phyloP scores from a whole-genome alignment of 2,888 invertebrate genomes.

The Ectropis crepuscularia region DNA sequence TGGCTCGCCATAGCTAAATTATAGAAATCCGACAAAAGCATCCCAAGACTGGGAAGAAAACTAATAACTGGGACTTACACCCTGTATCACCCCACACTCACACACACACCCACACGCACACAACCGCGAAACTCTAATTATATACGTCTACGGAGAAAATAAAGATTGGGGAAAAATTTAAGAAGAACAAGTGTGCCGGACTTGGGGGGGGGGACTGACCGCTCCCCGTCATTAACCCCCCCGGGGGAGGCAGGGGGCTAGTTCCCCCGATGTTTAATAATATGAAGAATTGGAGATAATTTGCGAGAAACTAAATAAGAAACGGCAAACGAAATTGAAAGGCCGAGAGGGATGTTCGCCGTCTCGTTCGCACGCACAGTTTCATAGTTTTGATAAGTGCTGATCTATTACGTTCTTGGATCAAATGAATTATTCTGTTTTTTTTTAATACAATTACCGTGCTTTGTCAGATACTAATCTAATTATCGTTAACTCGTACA shows the following conservation, averaged over 20 bases:
- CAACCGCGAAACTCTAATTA: conserved; percentile 72
- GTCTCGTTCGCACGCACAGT: conserved; percentile 49
- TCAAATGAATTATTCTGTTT: conserved; percentile 38
- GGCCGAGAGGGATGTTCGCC: conserved; percentile 58
- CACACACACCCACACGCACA: conserved; percentile 50
- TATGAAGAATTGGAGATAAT: conserved; percentile 86
- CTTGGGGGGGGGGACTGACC: conserved; percentile 77
- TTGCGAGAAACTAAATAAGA: conserved; percentile 86
- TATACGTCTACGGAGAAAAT: conserved; percentile 83
- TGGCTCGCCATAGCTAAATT: conserved; percentile 78
- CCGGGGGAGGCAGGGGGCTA: conserved; percentile 62
- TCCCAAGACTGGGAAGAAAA: conserved; percentile 80
- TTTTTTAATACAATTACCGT: neutral
- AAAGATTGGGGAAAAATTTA: conserved; percentile 85
- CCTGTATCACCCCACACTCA: conserved; percentile 52
- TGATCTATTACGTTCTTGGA: conserved; percentile 37
- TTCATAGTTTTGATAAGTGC: conserved; percentile 34
- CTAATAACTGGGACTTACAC: conserved; percentile 82
- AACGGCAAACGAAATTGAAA: conserved; percentile 83
- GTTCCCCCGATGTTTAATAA: conserved; percentile 84
- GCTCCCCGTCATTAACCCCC: conserved; percentile 80
- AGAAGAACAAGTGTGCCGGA: conserved; percentile 82
- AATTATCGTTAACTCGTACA: too few relatives aligned
- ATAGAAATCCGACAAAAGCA: conserved; percentile 85
- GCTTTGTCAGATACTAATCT: too few relatives aligned